A percentile compares a stretch with the other conserved stretches of the same genome.
These are phyloP conservation scores for Atethmia centrago DNA, from an alignment of 2,888 invertebrate genomes.

Conservation along the genomic window DNA sequence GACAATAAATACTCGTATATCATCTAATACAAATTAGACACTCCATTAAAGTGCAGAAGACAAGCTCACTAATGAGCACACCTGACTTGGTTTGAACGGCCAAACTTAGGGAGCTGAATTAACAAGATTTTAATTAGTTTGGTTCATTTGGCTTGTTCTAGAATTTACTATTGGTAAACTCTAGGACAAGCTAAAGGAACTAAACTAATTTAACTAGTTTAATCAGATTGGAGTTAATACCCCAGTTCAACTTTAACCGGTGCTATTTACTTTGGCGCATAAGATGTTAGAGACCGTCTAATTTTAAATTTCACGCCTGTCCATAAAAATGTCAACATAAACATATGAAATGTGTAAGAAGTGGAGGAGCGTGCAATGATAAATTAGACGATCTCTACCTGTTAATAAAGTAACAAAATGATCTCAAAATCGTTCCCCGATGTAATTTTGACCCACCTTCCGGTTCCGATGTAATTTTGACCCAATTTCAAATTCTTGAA, in stretches of 20 bases:
- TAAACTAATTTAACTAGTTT: slow-evolving; percentile 29
- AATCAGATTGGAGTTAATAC: slow-evolving; percentile 9
- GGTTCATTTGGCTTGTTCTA: too few relatives aligned
- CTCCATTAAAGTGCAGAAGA: neutral
- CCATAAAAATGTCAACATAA: neutral
- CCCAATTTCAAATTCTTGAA: slow-evolving; percentile 15
- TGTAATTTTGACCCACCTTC: slow-evolving; percentile 31
- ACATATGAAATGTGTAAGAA: neutral
- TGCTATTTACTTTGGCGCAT: slow-evolving; percentile 14
- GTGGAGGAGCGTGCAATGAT: neutral
- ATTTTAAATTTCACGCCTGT: neutral
- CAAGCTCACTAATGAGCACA: slow-evolving; percentile 4
- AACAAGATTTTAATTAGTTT: too few relatives aligned
- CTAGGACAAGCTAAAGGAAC: slow-evolving; percentile 7
- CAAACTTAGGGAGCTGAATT: slow-evolving; percentile 14
- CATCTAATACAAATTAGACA: neutral
- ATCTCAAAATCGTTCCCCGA: slow-evolving; percentile 8
- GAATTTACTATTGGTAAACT: neutral
- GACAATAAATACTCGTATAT: neutral
- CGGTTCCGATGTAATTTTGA: slow-evolving; percentile 18
- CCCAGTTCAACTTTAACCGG: slow-evolving; percentile 27
- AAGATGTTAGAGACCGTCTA: neutral
- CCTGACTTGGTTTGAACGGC: neutral
- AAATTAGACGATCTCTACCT: neutral
- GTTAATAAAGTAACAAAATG: slow-evolving; percentile 21